Conservation (phyloP, 2,797 vertebrate genomes). For the Huso huso region DNA sequence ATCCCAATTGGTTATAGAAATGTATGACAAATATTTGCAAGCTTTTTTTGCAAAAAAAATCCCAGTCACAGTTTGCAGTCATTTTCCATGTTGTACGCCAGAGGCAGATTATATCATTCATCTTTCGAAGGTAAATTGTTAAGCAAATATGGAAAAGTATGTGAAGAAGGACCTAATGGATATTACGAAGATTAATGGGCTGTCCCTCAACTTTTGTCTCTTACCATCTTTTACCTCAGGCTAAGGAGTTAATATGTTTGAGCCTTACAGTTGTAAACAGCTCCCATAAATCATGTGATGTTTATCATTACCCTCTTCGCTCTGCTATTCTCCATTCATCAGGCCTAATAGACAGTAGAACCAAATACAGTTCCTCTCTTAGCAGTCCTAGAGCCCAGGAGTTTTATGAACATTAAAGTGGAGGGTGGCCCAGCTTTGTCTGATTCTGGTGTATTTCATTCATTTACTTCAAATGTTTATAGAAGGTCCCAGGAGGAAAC, state of each 20-base stretch:
- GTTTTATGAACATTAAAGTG: neutral
- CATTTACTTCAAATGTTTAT: neutral
- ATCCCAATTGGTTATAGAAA: neutral
- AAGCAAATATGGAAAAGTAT: neutral
- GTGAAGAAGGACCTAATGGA: neutral
- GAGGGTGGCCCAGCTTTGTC: too few relatives aligned
- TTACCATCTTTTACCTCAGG: constrained; percentile 1
- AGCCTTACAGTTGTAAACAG: neutral
- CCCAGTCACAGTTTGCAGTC: neutral
- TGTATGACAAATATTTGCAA: neutral
- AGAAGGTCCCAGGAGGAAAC: neutral
- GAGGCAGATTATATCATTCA: neutral
- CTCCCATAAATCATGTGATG: constrained; percentile 1
- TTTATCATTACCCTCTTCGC: constrained; percentile 3
- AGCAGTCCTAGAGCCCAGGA: neutral
- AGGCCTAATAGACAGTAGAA: neutral
- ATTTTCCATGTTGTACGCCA: neutral
- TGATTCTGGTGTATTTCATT: neutral
- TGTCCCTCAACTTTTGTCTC: constrained; percentile 2
- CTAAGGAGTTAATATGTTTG: constrained; percentile 1
- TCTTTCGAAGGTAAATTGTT: neutral
- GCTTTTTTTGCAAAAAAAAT: neutral
- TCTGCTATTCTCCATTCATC: neutral
- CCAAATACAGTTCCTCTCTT: neutral
- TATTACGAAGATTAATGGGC: constrained; percentile 3